phyloP scores from a whole-genome alignment of 2,113 vertebrate species.

The Pseudolaguvia tuberculata region DNA sequence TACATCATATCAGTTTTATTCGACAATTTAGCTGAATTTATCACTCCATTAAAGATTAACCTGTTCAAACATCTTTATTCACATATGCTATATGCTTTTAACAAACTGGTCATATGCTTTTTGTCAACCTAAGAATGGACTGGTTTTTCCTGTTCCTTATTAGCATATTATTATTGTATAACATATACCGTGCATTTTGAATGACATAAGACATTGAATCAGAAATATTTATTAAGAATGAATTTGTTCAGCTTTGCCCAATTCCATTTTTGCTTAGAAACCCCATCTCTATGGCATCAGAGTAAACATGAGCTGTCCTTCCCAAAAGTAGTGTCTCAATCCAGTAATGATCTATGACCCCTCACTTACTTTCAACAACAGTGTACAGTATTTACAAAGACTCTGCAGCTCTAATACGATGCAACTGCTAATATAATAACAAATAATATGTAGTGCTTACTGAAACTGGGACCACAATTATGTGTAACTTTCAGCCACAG shows the following conservation, averaged over 20 bases:
- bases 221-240: background rate
- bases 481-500: conserved; percentile 11
- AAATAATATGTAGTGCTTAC: conserved; percentile 21
- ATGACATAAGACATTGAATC: background rate
- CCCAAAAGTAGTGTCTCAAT: conserved; percentile 20
- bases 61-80: background rate
- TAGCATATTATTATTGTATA: no score
- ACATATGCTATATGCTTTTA: background rate
- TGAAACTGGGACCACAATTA: conserved; percentile 21
- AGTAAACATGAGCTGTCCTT: conserved; percentile 35
- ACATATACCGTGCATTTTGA: background rate
- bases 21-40: background rate
- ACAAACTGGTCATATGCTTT: no score
- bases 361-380: conserved; percentile 41
- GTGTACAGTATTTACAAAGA: conserved; percentile 14
- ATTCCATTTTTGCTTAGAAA: conserved; percentile 11
- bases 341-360: conserved; percentile 34
- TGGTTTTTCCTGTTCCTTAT: background rate
- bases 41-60: background rate
- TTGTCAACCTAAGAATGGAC: background rate
- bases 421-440: conserved; percentile 26
- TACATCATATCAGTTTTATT: background rate
- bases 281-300: conserved; percentile 29
- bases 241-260: background rate
- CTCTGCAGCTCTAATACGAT: conserved; percentile 21